Conservation (phyloP, 2,888 invertebrate species). For the Orthosia cruda region DNA sequence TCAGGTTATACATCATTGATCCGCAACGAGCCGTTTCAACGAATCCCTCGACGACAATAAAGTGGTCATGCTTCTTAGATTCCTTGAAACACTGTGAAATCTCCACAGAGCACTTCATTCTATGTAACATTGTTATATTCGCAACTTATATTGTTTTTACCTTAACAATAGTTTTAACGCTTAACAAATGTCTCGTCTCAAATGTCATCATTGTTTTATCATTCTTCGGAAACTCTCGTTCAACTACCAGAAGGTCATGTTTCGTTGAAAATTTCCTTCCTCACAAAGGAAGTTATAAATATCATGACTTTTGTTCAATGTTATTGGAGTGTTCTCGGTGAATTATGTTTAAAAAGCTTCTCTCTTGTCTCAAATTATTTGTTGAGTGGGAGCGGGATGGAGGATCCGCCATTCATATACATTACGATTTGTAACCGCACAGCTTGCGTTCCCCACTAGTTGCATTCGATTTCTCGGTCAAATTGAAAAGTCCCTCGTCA, state of each 20-base stretch:
- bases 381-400: conserved; percentile 68
- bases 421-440: conserved; percentile 76
- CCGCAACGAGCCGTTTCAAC: conserved; percentile 79
- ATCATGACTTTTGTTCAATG: conserved; percentile 66
- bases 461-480: conserved; percentile 77
- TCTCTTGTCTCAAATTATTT: conserved; percentile 58
- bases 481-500: conserved; percentile 75
- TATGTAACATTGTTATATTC: conserved; percentile 28
- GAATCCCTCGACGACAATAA: conserved; percentile 77
- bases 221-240: conserved; percentile 19
- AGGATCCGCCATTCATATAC: conserved; percentile 77
- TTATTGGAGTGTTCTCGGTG: conserved; percentile 65
- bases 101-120: conserved; percentile 48
- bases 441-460: conserved; percentile 74
- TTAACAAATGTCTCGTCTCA: conserved; percentile 5
- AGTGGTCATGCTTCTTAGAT: conserved; percentile 72
- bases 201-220: conserved; percentile 37
- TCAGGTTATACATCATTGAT: conserved; percentile 77
- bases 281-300: conserved; percentile 69
- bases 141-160: conserved; percentile 14
- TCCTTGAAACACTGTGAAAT: conserved; percentile 72
- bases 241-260: conserved; percentile 29
- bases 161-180: conserved; percentile 26
- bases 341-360: conserved; percentile 68
- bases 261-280: conserved; percentile 53